Base-by-base conservation (phyloP, 1,140 invertebrate species). In the Stratiolaelaps scimitus region DNA sequence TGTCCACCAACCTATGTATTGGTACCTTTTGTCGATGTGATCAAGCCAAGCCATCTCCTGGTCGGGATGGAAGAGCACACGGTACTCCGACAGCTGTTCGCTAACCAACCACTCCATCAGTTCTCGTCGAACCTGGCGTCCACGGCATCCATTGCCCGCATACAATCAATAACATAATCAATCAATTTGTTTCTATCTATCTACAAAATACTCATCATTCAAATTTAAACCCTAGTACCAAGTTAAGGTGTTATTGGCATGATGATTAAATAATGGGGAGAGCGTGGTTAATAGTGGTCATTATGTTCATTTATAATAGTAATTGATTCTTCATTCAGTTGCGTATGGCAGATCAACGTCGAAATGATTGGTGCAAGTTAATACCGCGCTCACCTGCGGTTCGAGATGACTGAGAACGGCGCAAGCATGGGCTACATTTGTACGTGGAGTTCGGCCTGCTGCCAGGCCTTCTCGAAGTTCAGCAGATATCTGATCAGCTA, bases 41-140 rank as follows among this genome's bases (percentile, higher is more conserved):
- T 96, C 89, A 44, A 98, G 76, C 94, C 95, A 98, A 1, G 91
- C 89, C 43, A 84, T 84, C 76, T 98, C 94, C 77, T 97, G 91
- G 75, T 89, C 89, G 71, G 92, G 87, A 68, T 91, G 85, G 78
- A 96, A 98, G 43, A 98, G 77, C 71, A 95, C 89, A 26, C 82
- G 80, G 74, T 99, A 99, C 75, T 98, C 95, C 73, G 89, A 82
- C 2, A 96, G 76, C 75, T 94, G 89, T 68, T 84, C 79, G 69
- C 83, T 81, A 4, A 98, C 85, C 78, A 97, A 95, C 92, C 93
- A 98, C 48, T 84, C 83, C 0, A 97, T 77, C 5, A 96, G 75
- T 68, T 94, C 88, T 69, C 83, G 76, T 71, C 80, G 80, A 68
- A 67, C 72, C 29, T 23, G 65, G 17, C 13, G n/a, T 45, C n/a